These are phyloP conservation scores for Bombus turneri DNA, from an alignment of 1,140 invertebrate species.

Conservation along the genomic window DNA sequence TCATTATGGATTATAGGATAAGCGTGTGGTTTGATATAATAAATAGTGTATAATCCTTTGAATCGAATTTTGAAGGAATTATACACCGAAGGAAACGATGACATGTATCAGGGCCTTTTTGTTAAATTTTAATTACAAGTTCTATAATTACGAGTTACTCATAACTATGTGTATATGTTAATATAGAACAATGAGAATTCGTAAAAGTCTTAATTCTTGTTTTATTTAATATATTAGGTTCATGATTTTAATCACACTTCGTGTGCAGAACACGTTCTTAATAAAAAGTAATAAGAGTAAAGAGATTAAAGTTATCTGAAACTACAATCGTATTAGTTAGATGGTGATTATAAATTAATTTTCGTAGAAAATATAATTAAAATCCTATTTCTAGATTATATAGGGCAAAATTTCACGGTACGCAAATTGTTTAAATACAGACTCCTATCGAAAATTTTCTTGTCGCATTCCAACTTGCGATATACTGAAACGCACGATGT, in stretches of 20 bases:
- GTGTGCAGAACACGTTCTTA: neutral
- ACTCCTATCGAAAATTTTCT: neutral
- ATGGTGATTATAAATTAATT: neutral
- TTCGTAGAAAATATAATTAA: neutral
- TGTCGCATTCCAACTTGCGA: neutral
- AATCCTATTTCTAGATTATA: neutral
- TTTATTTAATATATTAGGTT: neutral
- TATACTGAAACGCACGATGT: neutral
- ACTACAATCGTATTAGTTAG: neutral
- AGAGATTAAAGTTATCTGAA: neutral
- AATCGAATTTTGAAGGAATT: neutral
- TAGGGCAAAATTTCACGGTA: neutral
- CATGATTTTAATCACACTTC: neutral
- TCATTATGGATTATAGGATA: neutral
- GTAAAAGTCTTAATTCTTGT: no score
- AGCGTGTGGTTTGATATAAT: neutral
- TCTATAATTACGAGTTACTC: no score
- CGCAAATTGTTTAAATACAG: neutral
- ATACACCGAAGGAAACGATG: neutral
- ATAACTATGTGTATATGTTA: neutral
- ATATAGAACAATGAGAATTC: neutral
- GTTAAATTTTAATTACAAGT: no score
- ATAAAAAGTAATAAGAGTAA: neutral
- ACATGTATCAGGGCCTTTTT: no score
- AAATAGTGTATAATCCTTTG: neutral